A percentile compares a stretch with the other conserved stretches of the same genome.
These are phyloP conservation scores for Macrosteles quadrilineatus DNA, from an alignment of 1,140 invertebrate species.

Conservation along the genomic window DNA sequence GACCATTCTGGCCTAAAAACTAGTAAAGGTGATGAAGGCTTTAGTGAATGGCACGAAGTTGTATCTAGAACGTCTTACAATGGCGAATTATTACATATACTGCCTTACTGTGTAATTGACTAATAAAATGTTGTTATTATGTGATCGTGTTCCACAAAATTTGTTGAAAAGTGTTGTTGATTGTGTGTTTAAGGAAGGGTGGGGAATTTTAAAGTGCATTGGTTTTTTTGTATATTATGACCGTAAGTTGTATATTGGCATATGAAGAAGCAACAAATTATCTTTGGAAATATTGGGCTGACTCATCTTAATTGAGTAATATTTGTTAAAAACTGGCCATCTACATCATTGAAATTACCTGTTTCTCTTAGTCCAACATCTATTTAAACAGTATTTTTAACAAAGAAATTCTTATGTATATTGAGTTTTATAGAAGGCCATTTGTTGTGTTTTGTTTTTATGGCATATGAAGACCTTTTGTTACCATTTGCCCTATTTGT, in stretches of 20 bases:
- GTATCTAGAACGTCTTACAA: conserved; percentile 65
- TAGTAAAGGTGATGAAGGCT: conserved; percentile 46
- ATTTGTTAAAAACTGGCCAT: no score
- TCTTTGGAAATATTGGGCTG: no score
- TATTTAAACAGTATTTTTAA: no score
- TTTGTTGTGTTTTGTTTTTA: conserved; percentile 7
- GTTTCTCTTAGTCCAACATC: no score
- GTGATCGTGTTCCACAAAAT: conserved; percentile 24
- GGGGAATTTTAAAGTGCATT: conserved; percentile 10
- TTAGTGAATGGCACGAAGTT: conserved; percentile 83
- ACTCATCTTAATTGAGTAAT: no score
- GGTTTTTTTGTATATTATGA: conserved; percentile 1
- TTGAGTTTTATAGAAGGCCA: not conserved
- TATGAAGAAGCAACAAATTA: conserved; percentile 31
- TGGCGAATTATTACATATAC: conserved; percentile 76
- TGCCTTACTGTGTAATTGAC: conserved; percentile 92
- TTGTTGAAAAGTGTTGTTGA: conserved; percentile 26
- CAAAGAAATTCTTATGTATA: no score
- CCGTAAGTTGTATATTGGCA: conserved; percentile 24
- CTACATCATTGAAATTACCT: no score
- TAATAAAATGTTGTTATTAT: conserved; percentile 49
- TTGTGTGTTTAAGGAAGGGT: conserved; percentile 13
- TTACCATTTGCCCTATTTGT: not conserved
- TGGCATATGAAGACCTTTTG: conserved; percentile 4
- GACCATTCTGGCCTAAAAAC: conserved; percentile 45